Evolutionary conservation across 1,140 invertebrate species (phyloP), one percentile per base, ranked within the genome.

Genomic region (Brachionus paranguensis): DNA sequence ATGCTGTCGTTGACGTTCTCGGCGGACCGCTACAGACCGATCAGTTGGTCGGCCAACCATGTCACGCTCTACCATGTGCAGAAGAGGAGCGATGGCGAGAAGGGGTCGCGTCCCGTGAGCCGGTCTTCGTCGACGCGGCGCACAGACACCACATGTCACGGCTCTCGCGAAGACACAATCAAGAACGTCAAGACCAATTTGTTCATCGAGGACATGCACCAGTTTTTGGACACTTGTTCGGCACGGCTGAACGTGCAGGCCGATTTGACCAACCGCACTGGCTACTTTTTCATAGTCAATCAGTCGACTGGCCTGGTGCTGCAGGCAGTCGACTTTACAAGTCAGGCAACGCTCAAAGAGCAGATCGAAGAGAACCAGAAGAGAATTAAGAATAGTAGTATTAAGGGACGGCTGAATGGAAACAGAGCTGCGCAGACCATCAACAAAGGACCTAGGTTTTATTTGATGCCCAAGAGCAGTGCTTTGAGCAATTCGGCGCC

Each of bases 241-340:
- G 53, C n/a, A 8, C 0, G 78, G 14, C 37, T 81, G 7, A 81
- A 81, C 37, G 37, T 81, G 3, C 78, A 81, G 27, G 64, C 78
- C n/a, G 41, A 47, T 65, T 64, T 81, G 37, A 64, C 64, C 11
- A 81, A 81, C 37, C 29, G 78, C 1, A 81, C 53, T 4, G 78
- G 78, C 7, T 81, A 81, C 37, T 81, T 81, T 81, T 81, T 64
- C 53, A 65, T 81, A 24, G 78, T 81, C 10, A 81, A 81, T 29
- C 78, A 81, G 17, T 81, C 78, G 43, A 81, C 78, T 20, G 78
- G 78, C 33, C 29, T 81, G 12, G 78, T 81, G 11, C 17, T 81
- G 43, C 78, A 81, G 37, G 78, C 78, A 64, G 53, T 81, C 10
- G 78, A 81, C 10, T 68, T 81, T 64, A 81, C 78, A 0, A 81